These are phyloP conservation scores for Cettia cetti DNA, from an alignment of 2,113 vertebrate species.

Conservation along the genomic window DNA sequence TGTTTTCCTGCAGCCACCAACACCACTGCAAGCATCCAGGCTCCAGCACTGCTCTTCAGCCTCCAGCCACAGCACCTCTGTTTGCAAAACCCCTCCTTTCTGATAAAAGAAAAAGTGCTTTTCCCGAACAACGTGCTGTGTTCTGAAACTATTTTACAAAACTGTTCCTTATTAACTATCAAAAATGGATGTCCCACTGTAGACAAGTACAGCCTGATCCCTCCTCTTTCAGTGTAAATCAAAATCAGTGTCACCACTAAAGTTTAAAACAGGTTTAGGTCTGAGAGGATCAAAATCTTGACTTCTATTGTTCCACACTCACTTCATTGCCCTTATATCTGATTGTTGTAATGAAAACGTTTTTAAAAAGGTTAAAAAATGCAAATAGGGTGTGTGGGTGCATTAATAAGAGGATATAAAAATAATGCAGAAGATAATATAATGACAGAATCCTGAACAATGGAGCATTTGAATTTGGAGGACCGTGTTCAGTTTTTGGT, in stretches of 20 bases:
- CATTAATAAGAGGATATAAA: conserved; percentile 71
- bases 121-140: background rate
- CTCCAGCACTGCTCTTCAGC: background rate
- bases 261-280: background rate
- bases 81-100: background rate
- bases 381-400: conserved; percentile 69
- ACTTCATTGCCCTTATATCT: conserved; percentile 39
- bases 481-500: background rate
- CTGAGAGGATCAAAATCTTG: conserved; percentile 13
- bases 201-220: background rate
- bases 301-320: conserved; percentile 34
- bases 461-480: conserved; percentile 47
- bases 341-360: conserved; percentile 39
- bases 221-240: background rate
- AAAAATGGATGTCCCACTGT: background rate
- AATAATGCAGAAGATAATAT: conserved; percentile 65
- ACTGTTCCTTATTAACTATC: background rate
- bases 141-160: background rate
- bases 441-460: conserved; percentile 62
- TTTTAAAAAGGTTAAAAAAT: conserved; percentile 65
- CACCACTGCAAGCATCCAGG: background rate
- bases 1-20: background rate
- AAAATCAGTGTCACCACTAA: background rate
- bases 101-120: background rate
- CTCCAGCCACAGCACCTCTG: background rate